Conservation (phyloP, 2,888 invertebrate species). For the Tholera decimalis region DNA sequence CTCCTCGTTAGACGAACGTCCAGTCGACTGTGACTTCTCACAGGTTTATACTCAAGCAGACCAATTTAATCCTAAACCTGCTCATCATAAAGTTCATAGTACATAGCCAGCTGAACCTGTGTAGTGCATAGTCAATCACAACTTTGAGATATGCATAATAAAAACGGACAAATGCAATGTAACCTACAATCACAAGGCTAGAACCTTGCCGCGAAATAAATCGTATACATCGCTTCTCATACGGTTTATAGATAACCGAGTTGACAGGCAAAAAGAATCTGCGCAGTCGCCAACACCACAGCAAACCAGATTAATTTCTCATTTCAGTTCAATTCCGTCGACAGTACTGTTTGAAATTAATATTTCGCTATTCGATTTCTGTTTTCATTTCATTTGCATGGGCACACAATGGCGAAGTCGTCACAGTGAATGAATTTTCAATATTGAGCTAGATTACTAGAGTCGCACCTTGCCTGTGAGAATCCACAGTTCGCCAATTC, state of each 20-base stretch:
- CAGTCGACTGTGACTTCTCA: constrained; percentile 71
- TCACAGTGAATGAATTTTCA: constrained; percentile 67
- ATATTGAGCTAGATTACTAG: constrained; percentile 64
- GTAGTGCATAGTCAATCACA: constrained; percentile 41
- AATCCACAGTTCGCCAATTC: constrained; percentile 58
- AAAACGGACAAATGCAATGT: constrained; percentile 76
- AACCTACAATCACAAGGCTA: constrained; percentile 74
- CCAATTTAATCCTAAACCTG: constrained; percentile 53
- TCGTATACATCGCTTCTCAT: constrained; percentile 68
- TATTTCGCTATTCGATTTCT: constrained; percentile 71
- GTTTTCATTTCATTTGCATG: constrained; percentile 75
- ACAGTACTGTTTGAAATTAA: constrained; percentile 67
- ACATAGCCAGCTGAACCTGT: constrained; percentile 34
- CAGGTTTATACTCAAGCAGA: constrained; percentile 55
- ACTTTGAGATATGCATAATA: constrained; percentile 75
- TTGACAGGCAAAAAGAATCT: constrained; percentile 70
- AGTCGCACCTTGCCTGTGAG: constrained; percentile 48
- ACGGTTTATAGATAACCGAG: constrained; percentile 63
- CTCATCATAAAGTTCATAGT: constrained; percentile 64
- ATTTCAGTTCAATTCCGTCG: constrained; percentile 70
- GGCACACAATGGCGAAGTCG: constrained; percentile 65
- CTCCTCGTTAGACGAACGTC: constrained; percentile 75
- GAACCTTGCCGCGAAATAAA: constrained; percentile 81
- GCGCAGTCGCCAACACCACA: constrained; percentile 65
- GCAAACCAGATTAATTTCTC: constrained; percentile 72